These are phyloP conservation scores for Variabilichromis moorii DNA, from an alignment of 2,113 vertebrate genomes.

Conservation along the genomic window DNA sequence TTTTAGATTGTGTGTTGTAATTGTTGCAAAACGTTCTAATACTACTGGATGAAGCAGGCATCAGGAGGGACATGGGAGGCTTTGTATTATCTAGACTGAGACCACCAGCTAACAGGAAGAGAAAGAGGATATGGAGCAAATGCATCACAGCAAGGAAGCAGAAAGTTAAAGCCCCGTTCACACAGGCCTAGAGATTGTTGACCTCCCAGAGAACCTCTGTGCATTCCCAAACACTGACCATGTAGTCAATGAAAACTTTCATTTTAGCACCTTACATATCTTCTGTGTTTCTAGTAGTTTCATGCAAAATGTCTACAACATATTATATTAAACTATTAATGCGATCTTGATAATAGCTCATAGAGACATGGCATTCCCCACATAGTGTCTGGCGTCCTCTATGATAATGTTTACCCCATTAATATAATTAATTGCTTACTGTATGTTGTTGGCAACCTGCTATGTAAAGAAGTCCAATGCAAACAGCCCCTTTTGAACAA, in stretches of 20 bases:
- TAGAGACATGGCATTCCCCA: neutral
- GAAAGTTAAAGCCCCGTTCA: neutral
- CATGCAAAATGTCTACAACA: neutral
- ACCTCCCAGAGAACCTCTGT: neutral
- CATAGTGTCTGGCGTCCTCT: neutral
- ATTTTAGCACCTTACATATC: neutral
- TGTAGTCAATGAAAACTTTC: neutral
- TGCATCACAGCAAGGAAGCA: neutral
- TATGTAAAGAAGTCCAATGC: neutral
- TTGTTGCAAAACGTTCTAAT: neutral
- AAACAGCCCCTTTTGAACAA: neutral
- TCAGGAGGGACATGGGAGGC: neutral
- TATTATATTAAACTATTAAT: neutral
- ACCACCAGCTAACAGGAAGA: conserved; percentile 10
- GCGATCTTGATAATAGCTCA: neutral
- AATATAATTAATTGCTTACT: neutral
- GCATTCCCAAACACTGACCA: neutral
- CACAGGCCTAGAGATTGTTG: neutral
- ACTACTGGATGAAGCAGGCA: neutral
- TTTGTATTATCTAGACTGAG: neutral
- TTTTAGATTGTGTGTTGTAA: neutral
- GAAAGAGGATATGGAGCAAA: neutral
- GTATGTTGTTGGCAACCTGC: neutral
- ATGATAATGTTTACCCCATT: neutral
- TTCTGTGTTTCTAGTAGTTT: neutral